Percentiles rank a stretch among this genome's conserved stretches.
phyloP scores from a whole-genome alignment of 2,797 vertebrate species.

The Brachymystax lenok region DNA sequence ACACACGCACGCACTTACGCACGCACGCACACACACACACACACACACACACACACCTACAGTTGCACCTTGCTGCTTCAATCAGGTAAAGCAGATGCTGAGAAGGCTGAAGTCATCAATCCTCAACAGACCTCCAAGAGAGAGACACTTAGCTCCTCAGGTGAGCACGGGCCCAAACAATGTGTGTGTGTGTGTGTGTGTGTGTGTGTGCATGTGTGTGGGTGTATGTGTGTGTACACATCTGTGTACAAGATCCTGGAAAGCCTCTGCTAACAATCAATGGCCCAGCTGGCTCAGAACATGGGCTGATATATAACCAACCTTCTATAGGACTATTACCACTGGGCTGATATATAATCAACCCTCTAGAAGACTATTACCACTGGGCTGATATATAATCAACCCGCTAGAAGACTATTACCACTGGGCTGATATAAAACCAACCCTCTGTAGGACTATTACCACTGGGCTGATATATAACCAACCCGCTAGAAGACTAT shows the following conservation, averaged over 20 bases:
- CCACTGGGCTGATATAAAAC: too few relatives aligned
- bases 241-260: conserved; percentile 28
- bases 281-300: conserved; percentile 59
- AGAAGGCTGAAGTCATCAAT: conserved; percentile 50
- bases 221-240: neutral
- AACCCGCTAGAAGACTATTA: too few relatives aligned
- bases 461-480: too few relatives aligned
- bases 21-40: conserved; percentile 7
- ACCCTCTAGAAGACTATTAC: conserved; percentile 18
- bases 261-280: conserved; percentile 39
- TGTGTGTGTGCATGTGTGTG: neutral
- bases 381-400: neutral
- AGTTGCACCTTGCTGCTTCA: conserved; percentile 47
- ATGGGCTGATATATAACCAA: too few relatives aligned
- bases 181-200: conserved; percentile 7
- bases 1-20: neutral
- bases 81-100: conserved; percentile 51
- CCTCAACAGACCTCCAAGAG: conserved; percentile 26
- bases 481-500: too few relatives aligned
- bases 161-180: conserved; percentile 18
- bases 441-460: too few relatives aligned
- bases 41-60: conserved; percentile 22
- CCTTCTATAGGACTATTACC: too few relatives aligned
- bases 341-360: too few relatives aligned
- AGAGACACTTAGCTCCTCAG: conserved; percentile 23